These are phyloP conservation scores for Darevskia mixta DNA, from an alignment of 2,797 vertebrate genomes.

Conservation along the genomic window DNA sequence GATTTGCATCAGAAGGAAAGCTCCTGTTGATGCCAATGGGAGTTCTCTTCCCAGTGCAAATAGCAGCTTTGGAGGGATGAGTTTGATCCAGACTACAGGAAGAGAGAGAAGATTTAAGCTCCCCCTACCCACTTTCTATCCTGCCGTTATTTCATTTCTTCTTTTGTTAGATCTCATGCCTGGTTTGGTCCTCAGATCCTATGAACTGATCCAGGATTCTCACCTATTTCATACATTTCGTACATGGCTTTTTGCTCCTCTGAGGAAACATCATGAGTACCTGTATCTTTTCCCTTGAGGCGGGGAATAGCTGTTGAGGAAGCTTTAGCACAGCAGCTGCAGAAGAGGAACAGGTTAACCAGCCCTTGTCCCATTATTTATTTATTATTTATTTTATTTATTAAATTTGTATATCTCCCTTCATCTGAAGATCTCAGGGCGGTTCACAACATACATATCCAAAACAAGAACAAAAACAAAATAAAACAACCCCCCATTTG, in stretches of 20 bases:
- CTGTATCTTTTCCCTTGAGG: background rate
- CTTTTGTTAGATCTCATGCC: too few species aligned
- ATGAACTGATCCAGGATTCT: background rate
- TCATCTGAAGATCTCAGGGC: too few species aligned
- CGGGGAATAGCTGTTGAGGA: background rate
- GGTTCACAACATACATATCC: too few species aligned
- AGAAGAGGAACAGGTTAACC: background rate
- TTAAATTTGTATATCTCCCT: too few species aligned
- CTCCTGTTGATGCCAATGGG: background rate
- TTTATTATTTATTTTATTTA: too few species aligned
- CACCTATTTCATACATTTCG: background rate
- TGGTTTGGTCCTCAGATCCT: background rate
- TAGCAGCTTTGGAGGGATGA: background rate
- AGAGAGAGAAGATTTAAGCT: background rate
- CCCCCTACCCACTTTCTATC: too few species aligned
- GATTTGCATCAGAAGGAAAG: background rate
- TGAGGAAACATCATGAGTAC: background rate
- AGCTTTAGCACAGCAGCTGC: background rate
- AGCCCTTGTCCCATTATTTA: background rate
- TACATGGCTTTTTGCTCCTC: background rate
- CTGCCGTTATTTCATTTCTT: too few species aligned
- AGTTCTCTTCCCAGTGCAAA: background rate
- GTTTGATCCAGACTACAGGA: too few species aligned
- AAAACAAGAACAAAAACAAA: background rate
- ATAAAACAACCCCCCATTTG: background rate